Evolutionary conservation across 2,797 vertebrate genomes (phyloP).

Genomic region (Chaetophractus vellerosus): DNA sequence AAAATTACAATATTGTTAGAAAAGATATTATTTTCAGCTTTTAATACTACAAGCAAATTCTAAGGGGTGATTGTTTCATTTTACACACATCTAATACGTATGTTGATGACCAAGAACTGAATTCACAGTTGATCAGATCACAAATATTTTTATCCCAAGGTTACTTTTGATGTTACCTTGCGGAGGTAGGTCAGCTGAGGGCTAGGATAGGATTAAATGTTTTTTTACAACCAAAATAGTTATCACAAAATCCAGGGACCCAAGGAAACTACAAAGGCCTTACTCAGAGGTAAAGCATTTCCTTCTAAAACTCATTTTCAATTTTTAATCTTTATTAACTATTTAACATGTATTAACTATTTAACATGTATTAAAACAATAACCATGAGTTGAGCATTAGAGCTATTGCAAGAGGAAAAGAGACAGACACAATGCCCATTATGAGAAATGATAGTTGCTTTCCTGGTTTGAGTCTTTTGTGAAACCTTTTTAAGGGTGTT

Average conservation of each 20-base stretch:
- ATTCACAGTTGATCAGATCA: not conserved
- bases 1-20: conserved; percentile 73
- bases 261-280: not conserved
- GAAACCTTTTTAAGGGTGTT: too few relatives aligned
- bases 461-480: not conserved
- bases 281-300: not conserved
- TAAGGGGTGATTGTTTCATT: conserved; percentile 61
- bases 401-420: not conserved
- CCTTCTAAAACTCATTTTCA: not conserved
- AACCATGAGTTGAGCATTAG: not conserved
- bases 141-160: not conserved
- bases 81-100: conserved; percentile 24
- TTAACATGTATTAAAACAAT: not conserved
- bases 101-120: conserved; percentile 33
- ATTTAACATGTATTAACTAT: conserved; percentile 1
- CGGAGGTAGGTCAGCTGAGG: not conserved
- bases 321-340: conserved; percentile 1
- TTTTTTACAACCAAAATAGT: not conserved
- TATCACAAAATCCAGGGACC: not conserved
- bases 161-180: conserved; percentile 9
- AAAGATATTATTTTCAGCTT: conserved; percentile 61
- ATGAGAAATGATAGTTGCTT: not conserved
- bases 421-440: conserved; percentile 14
- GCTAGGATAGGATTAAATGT: not conserved
- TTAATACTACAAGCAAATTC: conserved; percentile 71